Base-by-base conservation (phyloP, 2,888 invertebrate species). In the Euzetes globulus region DNA sequence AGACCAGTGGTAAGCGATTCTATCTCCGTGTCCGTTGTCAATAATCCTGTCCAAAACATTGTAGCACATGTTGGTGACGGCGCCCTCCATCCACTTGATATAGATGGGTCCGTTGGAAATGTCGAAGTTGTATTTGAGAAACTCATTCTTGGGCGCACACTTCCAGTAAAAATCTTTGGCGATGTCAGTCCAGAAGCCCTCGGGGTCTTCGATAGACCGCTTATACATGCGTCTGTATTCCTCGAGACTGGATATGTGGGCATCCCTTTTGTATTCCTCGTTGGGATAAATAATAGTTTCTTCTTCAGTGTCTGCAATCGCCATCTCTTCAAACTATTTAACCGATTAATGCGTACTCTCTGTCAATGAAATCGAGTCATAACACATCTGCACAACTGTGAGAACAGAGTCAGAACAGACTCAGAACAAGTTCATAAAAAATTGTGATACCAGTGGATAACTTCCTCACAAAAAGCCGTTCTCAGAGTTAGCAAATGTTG, bases 61-160 rank as follows among this genome's bases (percentile, higher is more conserved):
- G 84, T 94, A 99, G 82, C 92, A 93, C 78, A 98, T 88, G 83
- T 99, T 99, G 55, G 97, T 98, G 50, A 90, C 88, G 5, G 92
- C 92, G 13, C 94, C 97, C 80, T 92, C 91, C 89, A 99, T 89
- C 92, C 95, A 99, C 83, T 92, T 93, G 65, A 94, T 90, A 80
- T 87, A 91, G 79, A 99, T 89, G 15, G 91, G 90, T 71, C 98
- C 98, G 82, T 93, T 90, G 78, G 87, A 87, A 71, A 90, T 83
- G 83, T 98, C 90, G 82, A 98, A 97, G 84, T 98, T 98, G 84
- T 91, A 96, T 17, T 90, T 89, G 80, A 91, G 86, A 82, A 95
- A 92, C 75, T 89, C 88, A 17, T 79, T 80, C 75, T 87, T 85
- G 78, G 90, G 87, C 71, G 88, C 87, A 71, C 88, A 88, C 29